Evolutionary conservation across 2,888 invertebrate species (phyloP).

Genomic region (Hesperia comma): DNA sequence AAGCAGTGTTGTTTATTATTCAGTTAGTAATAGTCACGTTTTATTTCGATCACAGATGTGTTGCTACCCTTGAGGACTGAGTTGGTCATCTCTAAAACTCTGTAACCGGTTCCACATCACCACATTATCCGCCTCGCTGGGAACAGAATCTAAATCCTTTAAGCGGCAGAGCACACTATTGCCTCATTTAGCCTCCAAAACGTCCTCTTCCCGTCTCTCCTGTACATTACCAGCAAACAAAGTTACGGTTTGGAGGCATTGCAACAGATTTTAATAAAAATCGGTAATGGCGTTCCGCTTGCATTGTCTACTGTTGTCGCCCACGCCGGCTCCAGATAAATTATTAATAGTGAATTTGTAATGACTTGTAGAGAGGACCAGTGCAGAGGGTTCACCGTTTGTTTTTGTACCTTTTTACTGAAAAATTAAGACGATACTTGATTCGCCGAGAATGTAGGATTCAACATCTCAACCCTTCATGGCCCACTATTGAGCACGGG

Average conservation of each 20-base stretch:
- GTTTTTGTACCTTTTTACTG: constrained; percentile 17
- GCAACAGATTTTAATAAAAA: constrained; percentile 65
- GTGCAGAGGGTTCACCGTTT: constrained; percentile 8
- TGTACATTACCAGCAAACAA: constrained; percentile 1
- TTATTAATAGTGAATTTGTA: constrained; percentile 82
- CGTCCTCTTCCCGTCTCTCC: not conserved
- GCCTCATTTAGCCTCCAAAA: too few relatives aligned
- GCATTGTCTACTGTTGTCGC: constrained; percentile 70
- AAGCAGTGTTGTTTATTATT: too few relatives aligned
- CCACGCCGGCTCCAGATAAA: constrained; percentile 79
- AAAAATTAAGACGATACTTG: not conserved
- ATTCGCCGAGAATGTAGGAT: too few relatives aligned
- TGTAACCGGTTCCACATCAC: too few relatives aligned
- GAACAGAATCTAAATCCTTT: too few relatives aligned
- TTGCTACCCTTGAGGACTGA: too few relatives aligned
- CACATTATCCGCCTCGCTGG: too few relatives aligned
- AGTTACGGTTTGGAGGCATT: constrained; percentile 37
- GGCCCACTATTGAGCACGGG: too few relatives aligned
- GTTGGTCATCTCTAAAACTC: too few relatives aligned
- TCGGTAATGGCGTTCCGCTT: constrained; percentile 58
- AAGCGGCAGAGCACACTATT: too few relatives aligned
- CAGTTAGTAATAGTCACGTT: too few relatives aligned
- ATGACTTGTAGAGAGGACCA: constrained; percentile 63
- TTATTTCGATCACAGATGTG: too few relatives aligned
- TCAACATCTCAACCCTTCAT: not conserved